These are phyloP conservation scores for Acromyrmex echinatior DNA, from an alignment of 1,140 invertebrate genomes.

Conservation along the genomic window DNA sequence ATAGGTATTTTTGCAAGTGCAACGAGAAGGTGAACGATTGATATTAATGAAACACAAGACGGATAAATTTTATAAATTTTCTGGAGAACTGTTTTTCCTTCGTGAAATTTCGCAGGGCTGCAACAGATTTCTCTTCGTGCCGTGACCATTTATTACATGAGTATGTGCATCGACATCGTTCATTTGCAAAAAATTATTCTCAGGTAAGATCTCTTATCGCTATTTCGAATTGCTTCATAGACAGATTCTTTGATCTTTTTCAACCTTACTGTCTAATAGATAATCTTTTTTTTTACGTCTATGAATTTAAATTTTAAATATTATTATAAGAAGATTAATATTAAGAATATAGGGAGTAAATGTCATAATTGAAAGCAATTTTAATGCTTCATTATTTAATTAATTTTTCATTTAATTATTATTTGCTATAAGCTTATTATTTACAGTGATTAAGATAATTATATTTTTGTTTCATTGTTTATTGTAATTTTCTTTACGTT, in stretches of 20 bases:
- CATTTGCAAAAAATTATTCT: constrained; percentile 13
- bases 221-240: constrained; percentile 41
- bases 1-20: constrained; percentile 18
- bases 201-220: constrained; percentile 48
- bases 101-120: constrained; percentile 16
- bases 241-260: constrained; percentile 21
- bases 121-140: constrained; percentile 17
- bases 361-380: neutral
- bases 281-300: neutral
- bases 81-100: neutral
- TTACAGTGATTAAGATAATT: neutral
- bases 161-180: neutral
- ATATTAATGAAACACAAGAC: constrained; percentile 44
- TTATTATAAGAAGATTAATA: neutral
- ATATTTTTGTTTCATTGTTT: neutral
- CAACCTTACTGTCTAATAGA: neutral
- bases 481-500: neutral
- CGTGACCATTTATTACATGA: constrained; percentile 27
- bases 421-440: neutral
- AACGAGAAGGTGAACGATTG: neutral
- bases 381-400: neutral
- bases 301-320: neutral
- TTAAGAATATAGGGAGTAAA: neutral
- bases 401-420: neutral
- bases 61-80: constrained; percentile 3